These are phyloP conservation scores for Calosoma granatense DNA, from an alignment of 1,140 invertebrate genomes.

Conservation along the genomic window DNA sequence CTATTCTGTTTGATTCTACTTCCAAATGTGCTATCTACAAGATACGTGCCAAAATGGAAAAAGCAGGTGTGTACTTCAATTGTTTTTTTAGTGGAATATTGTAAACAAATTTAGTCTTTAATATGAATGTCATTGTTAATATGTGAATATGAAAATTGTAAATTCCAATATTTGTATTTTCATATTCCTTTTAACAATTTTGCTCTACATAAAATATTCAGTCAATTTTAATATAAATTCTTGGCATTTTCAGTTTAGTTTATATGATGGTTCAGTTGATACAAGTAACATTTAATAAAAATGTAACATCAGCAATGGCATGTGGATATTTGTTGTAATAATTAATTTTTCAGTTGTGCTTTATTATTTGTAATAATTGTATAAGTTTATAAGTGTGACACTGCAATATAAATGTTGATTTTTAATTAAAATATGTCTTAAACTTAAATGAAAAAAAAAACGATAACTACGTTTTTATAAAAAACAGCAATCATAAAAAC, in stretches of 20 bases:
- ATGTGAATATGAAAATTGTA: conserved; percentile 10
- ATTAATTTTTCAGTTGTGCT: too few relatives aligned
- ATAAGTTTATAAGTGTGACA: too few relatives aligned
- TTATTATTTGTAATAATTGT: too few relatives aligned
- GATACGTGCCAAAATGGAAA: conserved; percentile 72
- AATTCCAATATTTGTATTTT: conserved; percentile 3
- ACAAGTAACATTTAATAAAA: too few relatives aligned
- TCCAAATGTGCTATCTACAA: conserved; percentile 29
- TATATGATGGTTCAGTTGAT: too few relatives aligned
- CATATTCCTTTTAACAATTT: not conserved
- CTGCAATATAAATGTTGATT: too few relatives aligned
- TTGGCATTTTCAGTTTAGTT: not conserved
- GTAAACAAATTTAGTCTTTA: conserved; percentile 1
- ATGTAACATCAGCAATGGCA: too few relatives aligned
- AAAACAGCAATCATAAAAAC: too few relatives aligned
- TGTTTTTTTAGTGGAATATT: not conserved
- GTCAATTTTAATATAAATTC: not conserved
- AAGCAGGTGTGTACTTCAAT: conserved; percentile 47
- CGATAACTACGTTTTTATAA: too few relatives aligned
- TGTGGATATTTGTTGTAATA: too few relatives aligned
- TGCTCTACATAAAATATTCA: not conserved
- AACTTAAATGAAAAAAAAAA: too few relatives aligned
- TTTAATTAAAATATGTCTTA: too few relatives aligned
- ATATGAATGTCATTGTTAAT: not conserved
- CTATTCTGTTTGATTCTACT: conserved; percentile 17